Conservation (phyloP, 2,888 invertebrate species). For the Stenolophus ochropezus region DNA sequence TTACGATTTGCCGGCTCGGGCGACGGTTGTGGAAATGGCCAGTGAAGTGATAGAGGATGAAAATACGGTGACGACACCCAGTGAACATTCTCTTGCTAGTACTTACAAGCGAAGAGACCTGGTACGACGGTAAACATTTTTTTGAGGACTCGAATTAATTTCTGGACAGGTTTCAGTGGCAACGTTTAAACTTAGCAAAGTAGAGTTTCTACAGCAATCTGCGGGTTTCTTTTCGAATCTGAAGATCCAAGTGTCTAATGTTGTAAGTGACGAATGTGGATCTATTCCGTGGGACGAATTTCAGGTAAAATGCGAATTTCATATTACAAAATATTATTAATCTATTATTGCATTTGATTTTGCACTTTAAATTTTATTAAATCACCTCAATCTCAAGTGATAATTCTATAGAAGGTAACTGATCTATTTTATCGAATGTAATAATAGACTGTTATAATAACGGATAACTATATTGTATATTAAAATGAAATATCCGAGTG, state of each 20-base stretch:
- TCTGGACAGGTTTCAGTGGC: constrained; percentile 74
- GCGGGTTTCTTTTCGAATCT: constrained; percentile 80
- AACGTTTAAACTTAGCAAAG: constrained; percentile 83
- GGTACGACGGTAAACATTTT: constrained; percentile 72
- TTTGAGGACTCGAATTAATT: background rate
- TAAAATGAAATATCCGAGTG: constrained; percentile 30
- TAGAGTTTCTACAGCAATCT: constrained; percentile 84
- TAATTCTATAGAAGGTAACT: constrained; percentile 25
- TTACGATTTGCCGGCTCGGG: constrained; percentile 63
- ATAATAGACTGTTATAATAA: constrained; percentile 45
- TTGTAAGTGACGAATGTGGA: constrained; percentile 88
- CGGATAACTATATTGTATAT: constrained; percentile 16
- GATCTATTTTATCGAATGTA: constrained; percentile 46
- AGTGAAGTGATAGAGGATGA: constrained; percentile 89
- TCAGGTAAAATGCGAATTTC: constrained; percentile 79
- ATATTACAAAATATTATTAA: constrained; percentile 57
- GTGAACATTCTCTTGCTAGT: constrained; percentile 88
- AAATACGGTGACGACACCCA: constrained; percentile 84
- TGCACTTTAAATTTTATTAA: constrained; percentile 40
- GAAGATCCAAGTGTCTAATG: constrained; percentile 81
- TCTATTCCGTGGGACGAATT: constrained; percentile 96
- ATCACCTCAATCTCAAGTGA: constrained; percentile 29
- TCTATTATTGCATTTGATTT: constrained; percentile 60
- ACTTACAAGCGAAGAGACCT: constrained; percentile 86
- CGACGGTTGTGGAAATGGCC: constrained; percentile 82